Evolutionary conservation across 2,113 vertebrate genomes (phyloP).

Genomic region (Leiothrix lutea): DNA sequence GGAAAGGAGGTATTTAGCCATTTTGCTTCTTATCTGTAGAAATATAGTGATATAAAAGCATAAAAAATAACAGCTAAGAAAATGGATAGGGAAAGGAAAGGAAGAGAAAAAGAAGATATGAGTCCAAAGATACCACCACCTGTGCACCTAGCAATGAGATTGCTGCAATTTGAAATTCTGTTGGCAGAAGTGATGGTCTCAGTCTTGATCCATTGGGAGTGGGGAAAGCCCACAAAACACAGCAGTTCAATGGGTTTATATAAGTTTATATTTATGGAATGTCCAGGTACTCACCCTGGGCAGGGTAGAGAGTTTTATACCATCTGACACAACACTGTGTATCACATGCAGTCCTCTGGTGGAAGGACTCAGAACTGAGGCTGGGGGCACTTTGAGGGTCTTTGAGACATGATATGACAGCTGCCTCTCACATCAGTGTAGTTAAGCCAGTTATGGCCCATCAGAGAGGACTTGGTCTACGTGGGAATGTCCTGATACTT

Average conservation of each 20-base stretch:
- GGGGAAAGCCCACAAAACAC: accelerated
- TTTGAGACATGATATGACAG: not conserved
- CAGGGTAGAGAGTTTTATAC: not conserved
- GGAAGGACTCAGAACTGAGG: not conserved
- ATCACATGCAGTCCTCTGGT: not conserved
- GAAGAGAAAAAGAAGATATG: not conserved
- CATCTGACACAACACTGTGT: not conserved
- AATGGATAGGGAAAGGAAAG: not conserved
- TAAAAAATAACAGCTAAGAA: not conserved
- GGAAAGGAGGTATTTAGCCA: not conserved
- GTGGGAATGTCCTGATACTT: accelerated
- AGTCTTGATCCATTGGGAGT: not conserved
- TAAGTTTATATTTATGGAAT: not conserved
- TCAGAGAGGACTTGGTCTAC: not conserved
- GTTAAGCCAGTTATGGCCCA: not conserved
- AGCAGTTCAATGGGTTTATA: not conserved
- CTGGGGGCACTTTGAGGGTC: not conserved
- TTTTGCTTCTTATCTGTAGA: not conserved
- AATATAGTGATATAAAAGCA: not conserved
- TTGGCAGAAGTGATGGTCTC: not conserved
- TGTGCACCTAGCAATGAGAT: not conserved
- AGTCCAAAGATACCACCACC: not conserved
- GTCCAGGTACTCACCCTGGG: too few relatives aligned
- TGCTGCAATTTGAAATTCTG: not conserved
- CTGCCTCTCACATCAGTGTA: not conserved